Percentiles rank a stretch among this genome's conserved stretches.
Evolutionary conservation across 2,888 invertebrate genomes (phyloP).

Genomic region (Pogonocherus hispidulus): DNA sequence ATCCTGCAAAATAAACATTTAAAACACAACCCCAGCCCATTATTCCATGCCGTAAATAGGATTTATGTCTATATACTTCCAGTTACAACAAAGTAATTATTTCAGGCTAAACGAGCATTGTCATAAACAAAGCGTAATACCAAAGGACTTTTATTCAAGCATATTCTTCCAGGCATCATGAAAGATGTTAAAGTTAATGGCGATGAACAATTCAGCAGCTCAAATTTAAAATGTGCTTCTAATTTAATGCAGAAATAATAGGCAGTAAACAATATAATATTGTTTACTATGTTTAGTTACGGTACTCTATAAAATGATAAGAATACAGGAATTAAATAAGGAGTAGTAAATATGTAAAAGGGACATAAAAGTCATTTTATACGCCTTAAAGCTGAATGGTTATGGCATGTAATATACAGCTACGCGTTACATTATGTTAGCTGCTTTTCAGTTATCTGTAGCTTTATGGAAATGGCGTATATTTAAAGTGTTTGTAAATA

Average conservation of each 20-base stretch:
- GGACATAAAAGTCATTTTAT: constrained; percentile 60
- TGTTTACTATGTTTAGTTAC: constrained; percentile 50
- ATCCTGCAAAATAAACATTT: too few species aligned
- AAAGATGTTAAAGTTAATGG: background rate
- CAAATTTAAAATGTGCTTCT: constrained; percentile 24
- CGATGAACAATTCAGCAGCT: constrained; percentile 8
- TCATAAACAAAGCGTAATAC: constrained; percentile 1
- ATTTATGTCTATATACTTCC: too few species aligned
- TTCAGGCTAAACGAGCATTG: too few species aligned
- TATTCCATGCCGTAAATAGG: too few species aligned
- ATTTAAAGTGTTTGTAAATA: constrained; percentile 8
- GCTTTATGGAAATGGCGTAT: constrained; percentile 24
- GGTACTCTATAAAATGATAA: constrained; percentile 52
- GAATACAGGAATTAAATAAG: constrained; percentile 63
- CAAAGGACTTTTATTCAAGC: background rate
- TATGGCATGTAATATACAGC: constrained; percentile 52
- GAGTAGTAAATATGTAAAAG: constrained; percentile 62
- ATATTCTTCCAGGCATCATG: background rate
- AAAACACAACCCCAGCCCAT: too few species aligned
- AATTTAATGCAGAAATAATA: constrained; percentile 27
- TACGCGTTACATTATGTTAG: constrained; percentile 46
- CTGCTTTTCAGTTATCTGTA: constrained; percentile 15
- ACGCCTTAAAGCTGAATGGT: constrained; percentile 60
- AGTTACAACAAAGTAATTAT: too few species aligned
- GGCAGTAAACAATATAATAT: constrained; percentile 36